Evolutionary conservation across 2,797 vertebrate species (phyloP).

Genomic region (Gila robusta): DNA sequence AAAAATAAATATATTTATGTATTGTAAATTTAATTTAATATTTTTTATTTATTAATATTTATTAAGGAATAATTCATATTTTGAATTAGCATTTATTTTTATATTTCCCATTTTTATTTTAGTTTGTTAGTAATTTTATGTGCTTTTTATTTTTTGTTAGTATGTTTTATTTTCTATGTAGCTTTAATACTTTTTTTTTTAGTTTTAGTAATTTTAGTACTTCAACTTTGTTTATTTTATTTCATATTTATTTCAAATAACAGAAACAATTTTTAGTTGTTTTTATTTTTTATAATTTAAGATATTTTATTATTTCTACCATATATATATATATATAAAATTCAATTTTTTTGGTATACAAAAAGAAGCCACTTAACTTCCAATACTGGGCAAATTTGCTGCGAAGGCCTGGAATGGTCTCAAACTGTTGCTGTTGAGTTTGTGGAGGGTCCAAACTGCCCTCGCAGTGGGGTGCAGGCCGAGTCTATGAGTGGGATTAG

Average conservation of each 20-base stretch:
- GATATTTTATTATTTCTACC: not conserved
- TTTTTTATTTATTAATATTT: not conserved
- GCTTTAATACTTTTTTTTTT: not conserved
- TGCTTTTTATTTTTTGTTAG: not conserved
- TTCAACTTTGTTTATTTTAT: not conserved
- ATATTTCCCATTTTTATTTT: not conserved
- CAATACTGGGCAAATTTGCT: slow-evolving; percentile 15
- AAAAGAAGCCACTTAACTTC: slow-evolving; percentile 24
- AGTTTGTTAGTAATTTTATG: not conserved
- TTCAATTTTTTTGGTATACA: no score
- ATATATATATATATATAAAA: not conserved
- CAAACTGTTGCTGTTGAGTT: slow-evolving; percentile 24
- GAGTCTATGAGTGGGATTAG: slow-evolving; percentile 53
- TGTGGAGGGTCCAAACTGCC: slow-evolving; percentile 43
- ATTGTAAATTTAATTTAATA: not conserved
- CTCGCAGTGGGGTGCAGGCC: slow-evolving; percentile 32
- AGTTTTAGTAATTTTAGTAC: not conserved
- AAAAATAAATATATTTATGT: not conserved
- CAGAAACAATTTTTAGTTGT: not conserved
- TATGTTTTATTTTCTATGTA: not conserved
- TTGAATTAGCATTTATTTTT: not conserved
- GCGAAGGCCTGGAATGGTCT: slow-evolving; percentile 21
- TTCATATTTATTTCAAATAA: not conserved
- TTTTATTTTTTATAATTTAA: no score
- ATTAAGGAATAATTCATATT: not conserved